Conservation (phyloP, 2,113 vertebrate genomes). For the Macrotus californicus region DNA sequence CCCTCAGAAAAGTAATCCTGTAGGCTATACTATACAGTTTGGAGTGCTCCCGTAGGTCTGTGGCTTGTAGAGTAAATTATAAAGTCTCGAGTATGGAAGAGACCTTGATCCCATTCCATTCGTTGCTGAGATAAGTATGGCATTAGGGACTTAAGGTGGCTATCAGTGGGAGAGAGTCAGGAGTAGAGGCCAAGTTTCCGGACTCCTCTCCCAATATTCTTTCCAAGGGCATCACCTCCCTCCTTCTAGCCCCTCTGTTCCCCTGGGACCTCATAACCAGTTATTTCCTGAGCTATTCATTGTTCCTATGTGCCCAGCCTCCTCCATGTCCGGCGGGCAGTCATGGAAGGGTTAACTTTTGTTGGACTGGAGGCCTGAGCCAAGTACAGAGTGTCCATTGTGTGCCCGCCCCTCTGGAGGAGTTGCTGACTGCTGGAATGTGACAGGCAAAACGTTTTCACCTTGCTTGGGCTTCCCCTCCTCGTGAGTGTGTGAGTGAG, state of each 20-base stretch:
- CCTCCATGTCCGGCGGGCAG: background rate
- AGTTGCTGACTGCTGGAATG: slow-evolving; percentile 75
- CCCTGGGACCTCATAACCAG: background rate
- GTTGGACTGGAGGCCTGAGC: slow-evolving; percentile 49
- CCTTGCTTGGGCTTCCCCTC: slow-evolving; percentile 68
- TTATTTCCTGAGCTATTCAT: background rate
- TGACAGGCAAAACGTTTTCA: slow-evolving; percentile 69
- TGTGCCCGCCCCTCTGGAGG: slow-evolving; percentile 69
- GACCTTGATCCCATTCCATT: background rate
- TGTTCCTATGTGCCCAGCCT: rapidly evolving
- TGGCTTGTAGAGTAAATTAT: background rate
- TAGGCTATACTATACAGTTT: background rate
- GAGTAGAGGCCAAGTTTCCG: background rate
- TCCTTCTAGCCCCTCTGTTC: background rate
- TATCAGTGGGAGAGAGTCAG: background rate
- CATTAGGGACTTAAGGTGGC: background rate
- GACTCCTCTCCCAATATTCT: background rate
- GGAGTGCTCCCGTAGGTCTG: background rate
- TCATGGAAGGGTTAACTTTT: slow-evolving; percentile 59
- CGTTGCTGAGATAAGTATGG: background rate
- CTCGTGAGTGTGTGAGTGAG: slow-evolving; percentile 45
- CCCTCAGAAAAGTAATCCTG: background rate
- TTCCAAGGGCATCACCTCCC: background rate
- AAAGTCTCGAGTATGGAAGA: background rate
- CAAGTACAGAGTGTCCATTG: slow-evolving; percentile 74